Base-by-base conservation (phyloP, 64 coral and sea anemone genomes). In the Platygyra sinensis region DNA sequence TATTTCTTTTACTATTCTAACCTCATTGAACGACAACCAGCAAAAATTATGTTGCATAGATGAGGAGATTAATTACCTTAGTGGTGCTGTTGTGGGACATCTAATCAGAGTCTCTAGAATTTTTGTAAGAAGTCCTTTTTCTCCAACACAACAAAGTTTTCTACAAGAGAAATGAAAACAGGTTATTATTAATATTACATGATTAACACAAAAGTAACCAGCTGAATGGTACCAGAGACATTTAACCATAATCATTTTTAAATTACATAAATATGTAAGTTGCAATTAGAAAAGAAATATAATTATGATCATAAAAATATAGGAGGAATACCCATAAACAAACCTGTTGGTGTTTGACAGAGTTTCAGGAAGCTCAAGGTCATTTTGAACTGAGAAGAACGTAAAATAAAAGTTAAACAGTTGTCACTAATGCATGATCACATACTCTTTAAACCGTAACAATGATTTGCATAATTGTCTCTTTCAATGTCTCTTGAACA, bases 121-220 rank as follows among this genome's bases (percentile, higher is more conserved):
- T 80, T 99, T 99, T 29, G 97, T 91, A 22, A 99, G 73, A 27
- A 99, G 91, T 75, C 97, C 97, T 80, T 91, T 92, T 62, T 96
- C 94, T 33, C 97, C 97, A 77, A 33, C 54, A 83, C 95, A 96
- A 61, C 94, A 96, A 13, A 95, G 62, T 10, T 65, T 80, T 49
- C 91, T 94, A 71, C 7, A 77, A 65, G 64, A 62, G 0, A 25
- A 90, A 27, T 39, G 52, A 30, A 24, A 67, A 52, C 24, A 72
- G n/a, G n/a, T n/a, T 36, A 38, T 46, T 0, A 18, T 49, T 50
- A n/a, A 72, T 62, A 15, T 24, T 29, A 54, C 30, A 69, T 13
- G 20, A 42, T 11, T 5, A 18, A 85, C 4, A 9, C 5, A 15
- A n/a, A 38, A 78, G 51, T 36, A 20, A 9, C n/a, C 22, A 78